A percentile compares a stretch with the other conserved stretches of the same genome.
Evolutionary conservation across 2,888 invertebrate species (phyloP).

Genomic region (Zygogramma bicolorata): DNA sequence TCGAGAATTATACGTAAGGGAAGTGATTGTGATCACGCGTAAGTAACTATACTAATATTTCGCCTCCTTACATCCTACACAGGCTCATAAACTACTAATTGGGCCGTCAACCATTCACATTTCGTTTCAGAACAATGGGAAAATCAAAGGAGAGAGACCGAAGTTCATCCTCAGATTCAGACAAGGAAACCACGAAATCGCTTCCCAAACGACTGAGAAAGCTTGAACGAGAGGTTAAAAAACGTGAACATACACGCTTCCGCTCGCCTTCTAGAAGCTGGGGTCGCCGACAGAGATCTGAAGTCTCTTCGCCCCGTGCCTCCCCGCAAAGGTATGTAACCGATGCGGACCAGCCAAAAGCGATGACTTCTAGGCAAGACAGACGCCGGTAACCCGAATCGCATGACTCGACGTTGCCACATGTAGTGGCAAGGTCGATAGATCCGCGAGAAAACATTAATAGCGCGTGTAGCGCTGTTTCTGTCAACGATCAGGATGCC

Average conservation of each 20-base stretch:
- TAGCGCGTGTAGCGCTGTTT: constrained; percentile 16
- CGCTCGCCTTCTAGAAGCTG: too few species aligned
- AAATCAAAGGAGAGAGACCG: background rate
- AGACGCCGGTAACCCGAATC: background rate
- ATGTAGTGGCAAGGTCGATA: background rate
- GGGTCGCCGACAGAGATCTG: too few species aligned
- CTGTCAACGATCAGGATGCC: background rate
- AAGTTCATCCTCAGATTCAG: background rate
- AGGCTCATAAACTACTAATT: background rate
- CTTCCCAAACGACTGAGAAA: background rate
- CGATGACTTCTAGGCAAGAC: background rate
- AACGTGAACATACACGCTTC: background rate
- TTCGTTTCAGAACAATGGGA: background rate
- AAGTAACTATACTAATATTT: background rate
- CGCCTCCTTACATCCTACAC: background rate
- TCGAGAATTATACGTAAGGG: background rate
- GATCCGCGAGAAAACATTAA: background rate
- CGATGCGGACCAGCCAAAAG: background rate
- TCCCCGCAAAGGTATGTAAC: background rate
- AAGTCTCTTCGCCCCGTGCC: background rate
- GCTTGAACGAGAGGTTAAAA: background rate
- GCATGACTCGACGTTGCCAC: background rate
- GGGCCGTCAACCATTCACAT: background rate
- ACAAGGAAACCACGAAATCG: background rate
- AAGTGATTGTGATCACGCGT: background rate